Percentiles rank a stretch among this genome's conserved stretches.
Evolutionary conservation across 2,113 vertebrate genomes (phyloP).

Genomic region (Burhinus bistriatus): DNA sequence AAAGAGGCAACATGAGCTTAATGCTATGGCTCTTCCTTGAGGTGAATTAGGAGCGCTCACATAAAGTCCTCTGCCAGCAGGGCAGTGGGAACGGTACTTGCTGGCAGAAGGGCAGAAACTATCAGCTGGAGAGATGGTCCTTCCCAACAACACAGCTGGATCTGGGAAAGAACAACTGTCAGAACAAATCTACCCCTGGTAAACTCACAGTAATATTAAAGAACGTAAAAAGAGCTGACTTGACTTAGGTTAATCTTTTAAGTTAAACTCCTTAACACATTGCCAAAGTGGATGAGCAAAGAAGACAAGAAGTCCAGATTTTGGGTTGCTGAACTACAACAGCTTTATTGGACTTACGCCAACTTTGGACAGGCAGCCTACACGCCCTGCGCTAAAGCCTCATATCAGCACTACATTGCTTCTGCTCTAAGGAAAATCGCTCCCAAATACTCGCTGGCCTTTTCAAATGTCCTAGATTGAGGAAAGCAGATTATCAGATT

Average conservation of each 20-base stretch:
- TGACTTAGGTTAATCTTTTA: not conserved
- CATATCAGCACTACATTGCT: not conserved
- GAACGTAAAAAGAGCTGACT: not conserved
- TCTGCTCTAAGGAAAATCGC: not conserved
- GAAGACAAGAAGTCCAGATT: not conserved
- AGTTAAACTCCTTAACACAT: not conserved
- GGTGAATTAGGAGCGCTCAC: not conserved
- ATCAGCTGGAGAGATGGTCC: not conserved
- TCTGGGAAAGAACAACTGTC: not conserved
- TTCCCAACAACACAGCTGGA: not conserved
- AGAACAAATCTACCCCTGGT: not conserved
- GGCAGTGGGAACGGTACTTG: not conserved
- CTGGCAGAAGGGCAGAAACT: not conserved
- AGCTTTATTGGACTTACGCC: not conserved
- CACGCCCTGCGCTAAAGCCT: not conserved
- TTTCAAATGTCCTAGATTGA: not conserved
- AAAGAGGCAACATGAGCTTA: not conserved
- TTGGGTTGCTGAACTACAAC: not conserved
- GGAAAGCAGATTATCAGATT: slow-evolving; percentile 3
- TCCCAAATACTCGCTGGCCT: not conserved
- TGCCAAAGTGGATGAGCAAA: not conserved
- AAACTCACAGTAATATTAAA: not conserved
- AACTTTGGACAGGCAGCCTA: not conserved
- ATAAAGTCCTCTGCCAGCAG: not conserved
- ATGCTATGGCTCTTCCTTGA: not conserved